Percentiles rank a stretch among this genome's conserved stretches.
Evolutionary conservation across 2,888 invertebrate genomes (phyloP).

Genomic region (Mechanitis messenoides): DNA sequence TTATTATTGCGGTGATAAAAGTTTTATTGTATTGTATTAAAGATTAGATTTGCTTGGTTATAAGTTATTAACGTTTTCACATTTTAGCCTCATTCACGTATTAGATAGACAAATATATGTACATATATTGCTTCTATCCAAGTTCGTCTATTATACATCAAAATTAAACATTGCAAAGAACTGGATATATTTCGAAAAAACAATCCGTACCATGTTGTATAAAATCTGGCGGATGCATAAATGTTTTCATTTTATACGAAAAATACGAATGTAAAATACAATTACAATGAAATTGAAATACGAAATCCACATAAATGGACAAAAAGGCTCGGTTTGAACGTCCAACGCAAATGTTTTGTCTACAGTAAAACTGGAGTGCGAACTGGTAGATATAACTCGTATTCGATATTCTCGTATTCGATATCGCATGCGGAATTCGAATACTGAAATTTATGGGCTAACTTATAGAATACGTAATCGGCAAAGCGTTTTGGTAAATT

Average conservation of each 20-base stretch:
- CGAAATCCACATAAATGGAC: conserved; percentile 15
- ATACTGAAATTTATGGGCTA: conserved; percentile 15
- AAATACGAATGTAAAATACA: conserved; percentile 11
- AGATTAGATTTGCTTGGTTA: conserved; percentile 29
- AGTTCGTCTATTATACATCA: too few relatives aligned
- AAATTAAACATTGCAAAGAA: too few relatives aligned
- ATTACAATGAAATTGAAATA: conserved; percentile 17
- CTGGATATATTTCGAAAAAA: too few relatives aligned
- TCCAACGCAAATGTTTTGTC: conserved; percentile 15
- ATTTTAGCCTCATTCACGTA: conserved; percentile 40
- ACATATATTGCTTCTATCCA: not conserved
- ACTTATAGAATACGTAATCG: conserved; percentile 18
- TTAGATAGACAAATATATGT: conserved; percentile 12
- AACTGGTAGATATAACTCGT: conserved; percentile 3
- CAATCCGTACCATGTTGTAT: not conserved
- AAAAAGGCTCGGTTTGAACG: conserved; percentile 9
- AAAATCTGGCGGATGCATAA: conserved; percentile 2
- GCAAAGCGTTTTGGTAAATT: conserved; percentile 18
- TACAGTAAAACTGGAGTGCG: conserved; percentile 9
- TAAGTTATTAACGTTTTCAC: conserved; percentile 3
- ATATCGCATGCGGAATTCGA: conserved; percentile 9
- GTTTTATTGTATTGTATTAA: conserved; percentile 32
- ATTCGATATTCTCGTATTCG: not conserved
- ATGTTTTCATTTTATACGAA: conserved; percentile 9
- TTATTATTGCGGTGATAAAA: conserved; percentile 21